Base-by-base conservation (phyloP, 53 echinoderm and acorn worm species). In the Mesocentrotus franciscanus region DNA sequence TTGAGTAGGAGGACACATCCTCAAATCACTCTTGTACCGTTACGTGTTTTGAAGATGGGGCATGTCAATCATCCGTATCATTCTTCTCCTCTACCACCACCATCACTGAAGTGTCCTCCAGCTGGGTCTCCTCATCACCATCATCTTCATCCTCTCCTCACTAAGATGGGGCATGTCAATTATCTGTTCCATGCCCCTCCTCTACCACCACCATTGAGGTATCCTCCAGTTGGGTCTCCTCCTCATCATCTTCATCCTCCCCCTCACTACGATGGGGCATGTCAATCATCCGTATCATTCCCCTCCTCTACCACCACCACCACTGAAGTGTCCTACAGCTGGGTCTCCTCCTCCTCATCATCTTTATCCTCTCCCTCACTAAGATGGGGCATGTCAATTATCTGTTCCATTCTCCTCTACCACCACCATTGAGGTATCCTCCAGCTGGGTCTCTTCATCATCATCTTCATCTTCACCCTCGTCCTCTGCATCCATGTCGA, bases 401-500 rank as follows among this genome's bases (percentile, higher is more conserved):
- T 64, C 64, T 64, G 64, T 64, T 64, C 64, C 75, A 22, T 7
- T 57, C 26, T 90, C 95, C 49, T 90, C 90, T 27, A 18, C 90
- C 13, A 84, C 72, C 64, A 72, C 74, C 90, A 84, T 85, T 1
- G 84, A 72, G n/a, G 55, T 14, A 49, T 87, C 89, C 13, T 87
- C 95, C 24, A 66, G 32, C 27, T 60, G 35, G 13, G 26, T 64
- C 61, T 95, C 90, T 15, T 74, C 76, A 20, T 95, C 95, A 24
- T 92, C 92, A 13, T 92, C 92, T 39, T 97, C 98, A 22, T 97
- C 99, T 56, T 98, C 99, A 29, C 97, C 97, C 64, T 97, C 97
- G 78, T 99, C 99, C 93, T 99, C 99, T 24, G 99, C 97, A 93
- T 99, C 99, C 99, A 99, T 98, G 87, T 99, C 99, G 95, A 99